phyloP scores from a whole-genome alignment of 2,797 vertebrate species.

The Halcyon smyrnensis region DNA sequence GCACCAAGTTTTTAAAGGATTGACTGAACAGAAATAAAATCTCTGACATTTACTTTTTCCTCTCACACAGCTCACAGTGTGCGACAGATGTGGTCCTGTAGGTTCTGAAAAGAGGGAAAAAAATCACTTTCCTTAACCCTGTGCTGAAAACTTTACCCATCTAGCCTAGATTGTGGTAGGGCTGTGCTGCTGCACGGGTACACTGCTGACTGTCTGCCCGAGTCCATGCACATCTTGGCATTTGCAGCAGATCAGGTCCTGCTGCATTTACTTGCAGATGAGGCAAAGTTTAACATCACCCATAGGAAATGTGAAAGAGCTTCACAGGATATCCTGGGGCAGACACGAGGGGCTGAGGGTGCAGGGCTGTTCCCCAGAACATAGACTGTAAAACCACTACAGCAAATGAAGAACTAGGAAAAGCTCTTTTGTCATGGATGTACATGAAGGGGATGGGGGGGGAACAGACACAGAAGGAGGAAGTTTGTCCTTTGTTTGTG shows the following conservation, averaged over 20 bases:
- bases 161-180: fast-evolving
- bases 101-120: background rate
- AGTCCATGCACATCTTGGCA: background rate
- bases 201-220: background rate
- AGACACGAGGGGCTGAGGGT: background rate
- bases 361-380: background rate
- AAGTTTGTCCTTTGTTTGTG: background rate
- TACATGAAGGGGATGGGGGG: background rate
- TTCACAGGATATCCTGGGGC: slow-evolving; percentile 23
- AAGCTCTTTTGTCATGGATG: background rate
- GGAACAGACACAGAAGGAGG: background rate
- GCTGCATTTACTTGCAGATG: background rate
- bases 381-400: background rate
- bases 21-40: background rate
- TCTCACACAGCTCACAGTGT: background rate
- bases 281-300: background rate
- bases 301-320: background rate
- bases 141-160: background rate
- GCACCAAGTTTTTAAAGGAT: background rate
- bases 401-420: background rate
- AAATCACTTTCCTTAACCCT: background rate
- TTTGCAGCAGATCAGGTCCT: background rate
- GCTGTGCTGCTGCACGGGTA: fast-evolving
- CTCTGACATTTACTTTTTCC: background rate
- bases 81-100: background rate